A percentile compares a stretch with the other conserved stretches of the same genome.
Evolutionary conservation across 2,113 vertebrate genomes (phyloP).

Genomic region (Prolemur simus): DNA sequence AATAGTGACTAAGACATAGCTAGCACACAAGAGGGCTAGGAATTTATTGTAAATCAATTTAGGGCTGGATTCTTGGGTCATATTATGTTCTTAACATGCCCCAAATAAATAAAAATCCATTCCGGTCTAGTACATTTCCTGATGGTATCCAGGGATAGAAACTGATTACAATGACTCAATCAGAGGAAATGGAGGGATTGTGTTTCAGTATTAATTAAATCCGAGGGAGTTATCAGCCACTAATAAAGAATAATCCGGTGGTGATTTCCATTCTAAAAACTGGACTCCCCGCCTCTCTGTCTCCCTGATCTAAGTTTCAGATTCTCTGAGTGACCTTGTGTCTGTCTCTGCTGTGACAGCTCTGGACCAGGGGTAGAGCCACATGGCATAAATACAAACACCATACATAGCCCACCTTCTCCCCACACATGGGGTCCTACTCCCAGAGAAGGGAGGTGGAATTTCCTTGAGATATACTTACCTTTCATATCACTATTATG

Average conservation of each 20-base stretch:
- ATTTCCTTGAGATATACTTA: not conserved
- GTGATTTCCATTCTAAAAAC: not conserved
- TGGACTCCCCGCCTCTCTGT: not conserved
- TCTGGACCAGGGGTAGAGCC: not conserved
- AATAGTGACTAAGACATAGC: not conserved
- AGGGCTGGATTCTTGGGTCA: not conserved
- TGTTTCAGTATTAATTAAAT: not conserved
- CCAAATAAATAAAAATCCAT: conserved; percentile 43
- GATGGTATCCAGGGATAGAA: not conserved
- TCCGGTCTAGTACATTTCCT: conserved; percentile 22
- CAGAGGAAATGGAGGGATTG: not conserved
- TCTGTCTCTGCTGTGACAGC: not conserved
- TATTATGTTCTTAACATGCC: not conserved
- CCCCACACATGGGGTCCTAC: accelerated
- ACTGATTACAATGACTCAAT: not conserved
- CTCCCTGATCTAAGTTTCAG: not conserved
- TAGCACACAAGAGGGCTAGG: not conserved
- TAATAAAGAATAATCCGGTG: conserved; percentile 9
- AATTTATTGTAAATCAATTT: not conserved
- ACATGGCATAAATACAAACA: accelerated
- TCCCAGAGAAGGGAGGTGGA: not conserved
- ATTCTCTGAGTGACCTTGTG: not conserved
- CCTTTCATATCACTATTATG: not conserved
- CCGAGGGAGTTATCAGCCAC: not conserved
- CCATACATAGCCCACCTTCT: not conserved